Evolutionary conservation across 1,140 invertebrate genomes (phyloP).

Genomic region (Physella acuta): DNA sequence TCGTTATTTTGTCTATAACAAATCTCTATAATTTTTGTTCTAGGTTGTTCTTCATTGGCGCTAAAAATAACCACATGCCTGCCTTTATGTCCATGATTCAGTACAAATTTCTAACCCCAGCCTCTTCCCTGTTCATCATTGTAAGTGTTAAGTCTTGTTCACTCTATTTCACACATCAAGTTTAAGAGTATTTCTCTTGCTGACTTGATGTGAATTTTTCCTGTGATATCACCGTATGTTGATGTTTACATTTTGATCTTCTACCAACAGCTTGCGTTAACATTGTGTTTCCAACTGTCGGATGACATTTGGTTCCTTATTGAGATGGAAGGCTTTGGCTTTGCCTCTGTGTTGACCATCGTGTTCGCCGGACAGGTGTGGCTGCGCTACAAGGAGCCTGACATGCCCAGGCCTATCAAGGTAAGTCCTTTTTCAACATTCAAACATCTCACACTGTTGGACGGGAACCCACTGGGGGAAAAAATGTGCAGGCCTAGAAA

Average conservation of each 20-base stretch:
- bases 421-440: conserved; percentile 27
- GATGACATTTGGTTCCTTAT: conserved; percentile 54
- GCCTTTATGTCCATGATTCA: conserved; percentile 95
- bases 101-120: conserved; percentile 81
- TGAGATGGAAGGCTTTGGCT: conserved; percentile 54
- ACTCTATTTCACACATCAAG: too few relatives aligned
- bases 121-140: conserved; percentile 89
- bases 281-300: conserved; percentile 43
- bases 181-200: not conserved
- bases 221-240: too few relatives aligned
- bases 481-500: too few relatives aligned
- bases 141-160: too few relatives aligned
- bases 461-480: too few relatives aligned
- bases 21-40: conserved; percentile 48
- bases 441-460: too few relatives aligned
- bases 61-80: conserved; percentile 93
- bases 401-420: conserved; percentile 49
- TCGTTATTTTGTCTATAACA: too few relatives aligned
- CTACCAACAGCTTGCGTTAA: conserved; percentile 20
- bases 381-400: conserved; percentile 48
- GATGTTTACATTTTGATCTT: not conserved
- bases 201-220: too few relatives aligned
- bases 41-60: conserved; percentile 92
- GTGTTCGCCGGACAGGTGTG: conserved; percentile 53
- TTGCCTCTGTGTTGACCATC: conserved; percentile 48